Conservation (phyloP, 2,113 vertebrate genomes). For the Tinamus guttatus region DNA sequence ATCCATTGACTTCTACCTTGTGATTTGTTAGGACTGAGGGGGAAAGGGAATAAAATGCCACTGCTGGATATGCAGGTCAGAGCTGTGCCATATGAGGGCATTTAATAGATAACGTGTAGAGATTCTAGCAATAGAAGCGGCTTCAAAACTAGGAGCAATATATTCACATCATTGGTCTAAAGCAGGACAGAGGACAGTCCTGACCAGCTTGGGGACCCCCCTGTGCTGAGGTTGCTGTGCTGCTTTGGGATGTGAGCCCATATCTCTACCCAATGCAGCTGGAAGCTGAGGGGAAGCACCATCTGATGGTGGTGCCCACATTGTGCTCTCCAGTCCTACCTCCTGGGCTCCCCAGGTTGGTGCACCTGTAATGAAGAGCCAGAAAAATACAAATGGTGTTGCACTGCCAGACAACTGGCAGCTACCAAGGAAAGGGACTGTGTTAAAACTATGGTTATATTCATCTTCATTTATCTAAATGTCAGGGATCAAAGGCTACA, state of each 20-base stretch:
- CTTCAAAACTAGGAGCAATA: neutral
- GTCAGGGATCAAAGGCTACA: neutral
- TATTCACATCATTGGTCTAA: neutral
- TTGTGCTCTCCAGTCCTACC: accelerated
- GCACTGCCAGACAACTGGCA: neutral
- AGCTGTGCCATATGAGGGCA: neutral
- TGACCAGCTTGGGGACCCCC: neutral
- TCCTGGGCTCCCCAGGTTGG: neutral
- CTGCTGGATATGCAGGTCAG: neutral
- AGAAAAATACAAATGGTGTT: neutral
- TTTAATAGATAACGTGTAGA: neutral
- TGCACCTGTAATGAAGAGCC: neutral
- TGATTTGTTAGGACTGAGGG: neutral
- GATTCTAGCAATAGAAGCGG: neutral
- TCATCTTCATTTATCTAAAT: neutral
- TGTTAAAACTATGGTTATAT: neutral
- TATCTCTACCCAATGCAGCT: neutral
- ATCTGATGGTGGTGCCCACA: accelerated
- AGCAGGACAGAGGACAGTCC: neutral
- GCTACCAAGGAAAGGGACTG: neutral
- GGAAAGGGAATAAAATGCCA: neutral
- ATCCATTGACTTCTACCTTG: neutral
- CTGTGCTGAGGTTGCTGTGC: neutral
- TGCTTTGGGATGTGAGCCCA: neutral
- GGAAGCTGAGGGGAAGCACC: neutral